A percentile compares a stretch with the other conserved stretches of the same genome.
phyloP scores from a whole-genome alignment of 2,797 vertebrate species.

The Poeciliopsis infans region DNA sequence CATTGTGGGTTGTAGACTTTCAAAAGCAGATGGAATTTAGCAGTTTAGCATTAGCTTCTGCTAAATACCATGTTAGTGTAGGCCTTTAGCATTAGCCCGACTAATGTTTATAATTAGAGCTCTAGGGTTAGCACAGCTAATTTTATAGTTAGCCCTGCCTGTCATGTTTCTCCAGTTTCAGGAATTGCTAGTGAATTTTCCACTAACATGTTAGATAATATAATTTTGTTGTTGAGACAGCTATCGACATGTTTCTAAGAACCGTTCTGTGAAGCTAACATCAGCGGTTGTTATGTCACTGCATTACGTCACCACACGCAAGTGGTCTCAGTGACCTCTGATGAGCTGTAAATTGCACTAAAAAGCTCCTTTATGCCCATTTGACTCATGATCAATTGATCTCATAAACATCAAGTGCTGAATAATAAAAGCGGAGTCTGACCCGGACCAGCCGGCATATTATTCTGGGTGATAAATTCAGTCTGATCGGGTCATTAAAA shows the following conservation, averaged over 20 bases:
- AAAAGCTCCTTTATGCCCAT: slow-evolving; percentile 16
- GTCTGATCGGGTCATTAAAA: slow-evolving; percentile 7
- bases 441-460: slow-evolving; percentile 29
- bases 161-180: background rate
- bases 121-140: background rate
- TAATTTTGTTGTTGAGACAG: background rate
- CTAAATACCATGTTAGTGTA: background rate
- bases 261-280: background rate
- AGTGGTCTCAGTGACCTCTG: slow-evolving; percentile 33
- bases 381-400: slow-evolving; percentile 26
- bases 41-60: background rate
- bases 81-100: background rate
- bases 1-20: background rate
- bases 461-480: slow-evolving; percentile 27
- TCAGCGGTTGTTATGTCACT: background rate
- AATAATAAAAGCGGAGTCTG: slow-evolving; percentile 47
- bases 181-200: background rate
- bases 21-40: background rate
- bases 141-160: background rate
- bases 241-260: background rate
- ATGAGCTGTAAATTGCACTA: slow-evolving; percentile 49
- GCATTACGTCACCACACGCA: slow-evolving; percentile 50
- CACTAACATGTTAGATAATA: background rate
- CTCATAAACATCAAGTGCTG: slow-evolving; percentile 56
- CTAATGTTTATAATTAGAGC: background rate